A percentile compares a stretch with the other conserved stretches of the same genome.
These are phyloP conservation scores for Plagodis dolabraria DNA, from an alignment of 2,888 invertebrate genomes.

Conservation along the genomic window DNA sequence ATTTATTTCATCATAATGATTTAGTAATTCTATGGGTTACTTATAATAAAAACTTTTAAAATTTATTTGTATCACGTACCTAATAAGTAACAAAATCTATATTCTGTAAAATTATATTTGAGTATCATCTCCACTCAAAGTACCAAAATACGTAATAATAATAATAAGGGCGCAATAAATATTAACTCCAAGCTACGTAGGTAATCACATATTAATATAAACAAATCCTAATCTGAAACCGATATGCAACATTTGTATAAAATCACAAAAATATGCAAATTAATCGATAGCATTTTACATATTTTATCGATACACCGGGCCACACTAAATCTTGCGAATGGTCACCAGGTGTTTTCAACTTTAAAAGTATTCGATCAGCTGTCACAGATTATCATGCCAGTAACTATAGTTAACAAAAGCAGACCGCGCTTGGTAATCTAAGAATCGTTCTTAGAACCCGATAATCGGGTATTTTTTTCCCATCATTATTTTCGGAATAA, in stretches of 20 bases:
- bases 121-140: too few relatives aligned
- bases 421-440: conserved; percentile 56
- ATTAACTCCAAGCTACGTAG: conserved; percentile 8
- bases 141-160: too few relatives aligned
- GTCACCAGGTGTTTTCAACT: conserved; percentile 68
- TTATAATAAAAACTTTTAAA: too few relatives aligned
- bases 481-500: conserved; percentile 69
- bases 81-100: too few relatives aligned
- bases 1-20: too few relatives aligned
- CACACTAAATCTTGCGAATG: conserved; percentile 49
- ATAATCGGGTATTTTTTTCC: conserved; percentile 62
- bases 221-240: conserved; percentile 23
- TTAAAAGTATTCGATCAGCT: conserved; percentile 46
- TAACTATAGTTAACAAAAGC: conserved; percentile 39
- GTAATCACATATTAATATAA: conserved; percentile 18
- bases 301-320: conserved; percentile 35
- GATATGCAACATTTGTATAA: conserved; percentile 35
- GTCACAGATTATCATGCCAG: neutral
- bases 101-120: too few relatives aligned
- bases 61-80: too few relatives aligned
- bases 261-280: conserved; percentile 37
- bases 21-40: too few relatives aligned
- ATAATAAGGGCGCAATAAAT: too few relatives aligned
- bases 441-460: conserved; percentile 65
- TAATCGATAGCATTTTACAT: conserved; percentile 39